Percentiles rank a stretch among this genome's conserved stretches.
These are phyloP conservation scores for Eulacestoma nigropectus DNA, from an alignment of 2,113 vertebrate genomes.

Conservation along the genomic window DNA sequence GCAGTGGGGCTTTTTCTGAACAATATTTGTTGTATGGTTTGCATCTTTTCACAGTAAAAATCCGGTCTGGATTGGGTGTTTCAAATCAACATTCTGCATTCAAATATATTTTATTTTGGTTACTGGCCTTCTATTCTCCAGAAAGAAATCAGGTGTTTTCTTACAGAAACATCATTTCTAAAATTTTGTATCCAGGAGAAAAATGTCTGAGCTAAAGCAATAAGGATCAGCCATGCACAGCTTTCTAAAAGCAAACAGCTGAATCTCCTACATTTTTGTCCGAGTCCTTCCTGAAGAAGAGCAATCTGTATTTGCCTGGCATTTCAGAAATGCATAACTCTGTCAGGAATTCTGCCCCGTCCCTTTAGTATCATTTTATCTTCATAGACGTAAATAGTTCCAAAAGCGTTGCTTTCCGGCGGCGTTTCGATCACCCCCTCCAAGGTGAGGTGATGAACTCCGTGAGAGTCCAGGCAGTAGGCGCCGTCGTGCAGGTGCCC, in stretches of 20 bases:
- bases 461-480: conserved; percentile 75
- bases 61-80: background rate
- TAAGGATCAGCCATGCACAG: background rate
- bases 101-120: background rate
- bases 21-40: background rate
- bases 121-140: background rate
- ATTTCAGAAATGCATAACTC: conserved; percentile 70
- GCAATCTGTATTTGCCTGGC: background rate
- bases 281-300: background rate
- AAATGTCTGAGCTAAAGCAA: background rate
- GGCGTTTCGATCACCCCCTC: conserved; percentile 89
- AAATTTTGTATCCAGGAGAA: background rate
- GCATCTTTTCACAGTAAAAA: background rate
- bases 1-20: background rate
- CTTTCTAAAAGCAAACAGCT: background rate
- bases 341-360: conserved; percentile 77
- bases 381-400: conserved; percentile 80
- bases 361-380: conserved; percentile 89
- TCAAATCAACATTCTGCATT: background rate
- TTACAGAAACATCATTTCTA: background rate
- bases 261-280: background rate
- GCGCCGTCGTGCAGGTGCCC: conserved; percentile 89
- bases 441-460: conserved; percentile 86
- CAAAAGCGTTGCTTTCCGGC: conserved; percentile 82
- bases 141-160: background rate